Conservation (phyloP, 1,140 invertebrate species). For the Drosophila tristis region DNA sequence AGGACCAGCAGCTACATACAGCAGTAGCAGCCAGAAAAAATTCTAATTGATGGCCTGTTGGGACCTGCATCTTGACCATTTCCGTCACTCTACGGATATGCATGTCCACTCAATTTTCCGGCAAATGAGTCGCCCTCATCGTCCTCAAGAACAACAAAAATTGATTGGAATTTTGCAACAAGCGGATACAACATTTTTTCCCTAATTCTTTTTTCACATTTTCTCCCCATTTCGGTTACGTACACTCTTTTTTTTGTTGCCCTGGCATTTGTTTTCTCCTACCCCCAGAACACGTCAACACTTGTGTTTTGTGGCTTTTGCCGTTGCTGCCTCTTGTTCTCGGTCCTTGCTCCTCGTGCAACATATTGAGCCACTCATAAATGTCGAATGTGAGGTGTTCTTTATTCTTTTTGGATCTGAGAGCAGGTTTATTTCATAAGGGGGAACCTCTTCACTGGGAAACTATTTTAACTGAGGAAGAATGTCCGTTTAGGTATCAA, state of each 20-base stretch:
- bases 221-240: conserved; percentile 19
- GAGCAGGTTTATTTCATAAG: background rate
- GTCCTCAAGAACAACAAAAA: conserved; percentile 57
- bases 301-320: conserved; percentile 66
- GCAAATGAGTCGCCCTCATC: conserved; percentile 67
- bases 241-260: conserved; percentile 11
- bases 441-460: background rate
- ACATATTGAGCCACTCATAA: conserved; percentile 36
- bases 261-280: conserved; percentile 15
- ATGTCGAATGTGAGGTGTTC: conserved; percentile 35
- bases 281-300: conserved; percentile 51
- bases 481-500: no score
- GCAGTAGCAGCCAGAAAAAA: conserved; percentile 28
- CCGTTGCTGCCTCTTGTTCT: conserved; percentile 30
- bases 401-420: background rate
- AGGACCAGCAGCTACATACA: conserved; percentile 15
- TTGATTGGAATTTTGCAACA: conserved; percentile 79
- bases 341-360: conserved; percentile 11
- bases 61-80: conserved; percentile 75
- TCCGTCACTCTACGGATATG: conserved; percentile 66
- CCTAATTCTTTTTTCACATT: conserved; percentile 18
- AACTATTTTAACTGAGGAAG: no score
- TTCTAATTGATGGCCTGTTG: conserved; percentile 65
- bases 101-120: conserved; percentile 82
- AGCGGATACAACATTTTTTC: conserved; percentile 56